Conservation (phyloP, 2,113 vertebrate species). For the Chaenocephalus aceratus region DNA sequence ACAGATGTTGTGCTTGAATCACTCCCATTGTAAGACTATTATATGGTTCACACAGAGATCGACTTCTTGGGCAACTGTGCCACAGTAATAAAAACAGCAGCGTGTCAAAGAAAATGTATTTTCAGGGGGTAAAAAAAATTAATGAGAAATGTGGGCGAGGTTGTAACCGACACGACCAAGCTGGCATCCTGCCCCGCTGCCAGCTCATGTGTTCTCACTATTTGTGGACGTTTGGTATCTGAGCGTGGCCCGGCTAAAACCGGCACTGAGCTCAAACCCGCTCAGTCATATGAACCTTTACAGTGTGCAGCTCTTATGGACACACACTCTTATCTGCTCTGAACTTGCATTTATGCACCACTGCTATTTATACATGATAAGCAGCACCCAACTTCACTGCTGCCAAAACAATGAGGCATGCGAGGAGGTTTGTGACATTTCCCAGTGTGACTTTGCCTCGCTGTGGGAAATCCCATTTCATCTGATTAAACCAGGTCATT, state of each 20-base stretch:
- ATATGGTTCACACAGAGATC: constrained; percentile 33
- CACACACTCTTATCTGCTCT: constrained; percentile 33
- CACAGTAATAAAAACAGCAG: constrained; percentile 28
- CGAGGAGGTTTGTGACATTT: constrained; percentile 46
- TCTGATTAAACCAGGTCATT: constrained; percentile 70
- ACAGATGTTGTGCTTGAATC: constrained; percentile 33
- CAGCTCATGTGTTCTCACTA: constrained; percentile 69
- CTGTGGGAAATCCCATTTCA: constrained; percentile 66
- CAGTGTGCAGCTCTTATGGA: not conserved
- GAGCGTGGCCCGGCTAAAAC: constrained; percentile 45
- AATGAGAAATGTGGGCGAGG: constrained; percentile 74
- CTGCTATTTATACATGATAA: constrained; percentile 57
- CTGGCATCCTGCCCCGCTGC: constrained; percentile 64
- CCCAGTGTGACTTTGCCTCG: constrained; percentile 47
- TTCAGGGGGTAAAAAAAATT: constrained; percentile 68
- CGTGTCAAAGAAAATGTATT: constrained; percentile 67
- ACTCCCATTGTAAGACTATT: constrained; percentile 13
- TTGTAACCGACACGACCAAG: constrained; percentile 58
- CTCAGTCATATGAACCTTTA: constrained; percentile 42
- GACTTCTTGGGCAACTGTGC: constrained; percentile 53
- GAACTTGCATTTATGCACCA: constrained; percentile 42
- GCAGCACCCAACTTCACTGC: constrained; percentile 9
- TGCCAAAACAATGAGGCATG: constrained; percentile 22
- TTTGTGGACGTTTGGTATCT: constrained; percentile 64
- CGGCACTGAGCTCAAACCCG: not conserved